A percentile compares a stretch with the other conserved stretches of the same genome.
phyloP scores from a whole-genome alignment of 2,888 invertebrate genomes.

The Melangyna quadrimaculata region DNA sequence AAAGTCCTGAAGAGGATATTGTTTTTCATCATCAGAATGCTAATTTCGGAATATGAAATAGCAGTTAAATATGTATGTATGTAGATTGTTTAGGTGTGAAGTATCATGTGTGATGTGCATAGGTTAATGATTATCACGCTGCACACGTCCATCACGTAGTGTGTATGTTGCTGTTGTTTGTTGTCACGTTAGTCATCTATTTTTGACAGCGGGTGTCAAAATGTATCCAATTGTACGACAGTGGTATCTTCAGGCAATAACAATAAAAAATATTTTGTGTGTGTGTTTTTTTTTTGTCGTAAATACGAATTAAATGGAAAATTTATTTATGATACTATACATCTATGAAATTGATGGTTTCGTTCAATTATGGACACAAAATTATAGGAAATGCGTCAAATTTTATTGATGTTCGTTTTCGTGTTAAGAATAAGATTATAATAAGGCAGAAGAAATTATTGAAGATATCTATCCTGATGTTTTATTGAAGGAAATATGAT shows the following conservation, averaged over 20 bases:
- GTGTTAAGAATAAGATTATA: constrained; percentile 5
- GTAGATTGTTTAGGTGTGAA: background rate
- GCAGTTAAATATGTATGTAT: too few relatives aligned
- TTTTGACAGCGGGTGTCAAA: constrained; percentile 14
- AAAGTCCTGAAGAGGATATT: background rate
- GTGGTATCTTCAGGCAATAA: background rate
- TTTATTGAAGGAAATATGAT: background rate
- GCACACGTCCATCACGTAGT: background rate
- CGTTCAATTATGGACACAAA: background rate
- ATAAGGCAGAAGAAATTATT: background rate
- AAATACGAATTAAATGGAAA: constrained; percentile 4
- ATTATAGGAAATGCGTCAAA: background rate
- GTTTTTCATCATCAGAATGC: background rate
- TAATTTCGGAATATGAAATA: background rate
- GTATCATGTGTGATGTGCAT: background rate
- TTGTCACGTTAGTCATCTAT: constrained; percentile 2
- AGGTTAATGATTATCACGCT: background rate
- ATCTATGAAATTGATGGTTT: background rate
- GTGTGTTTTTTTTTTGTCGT: background rate
- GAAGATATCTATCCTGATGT: background rate
- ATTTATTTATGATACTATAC: constrained; percentile 15
- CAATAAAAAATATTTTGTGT: background rate
- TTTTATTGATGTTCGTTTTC: constrained; percentile 8
- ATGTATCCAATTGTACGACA: background rate
- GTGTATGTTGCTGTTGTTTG: background rate